These are phyloP conservation scores for Nymphalis urticae DNA, from an alignment of 2,888 invertebrate genomes.

Conservation along the genomic window DNA sequence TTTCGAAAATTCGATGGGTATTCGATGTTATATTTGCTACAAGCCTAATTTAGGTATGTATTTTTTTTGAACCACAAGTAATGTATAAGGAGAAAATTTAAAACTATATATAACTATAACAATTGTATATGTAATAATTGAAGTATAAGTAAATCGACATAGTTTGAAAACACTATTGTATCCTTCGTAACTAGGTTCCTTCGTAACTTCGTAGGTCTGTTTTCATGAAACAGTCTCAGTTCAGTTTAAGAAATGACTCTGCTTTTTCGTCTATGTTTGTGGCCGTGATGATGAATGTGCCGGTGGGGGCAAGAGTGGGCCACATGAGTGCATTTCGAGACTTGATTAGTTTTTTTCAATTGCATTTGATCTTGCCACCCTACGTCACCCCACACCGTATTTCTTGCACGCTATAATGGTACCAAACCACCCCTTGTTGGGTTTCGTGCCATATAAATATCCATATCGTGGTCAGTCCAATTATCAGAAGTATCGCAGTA, in stretches of 20 bases:
- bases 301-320: slow-evolving; percentile 42
- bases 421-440: slow-evolving; percentile 92
- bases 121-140: not conserved
- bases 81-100: not conserved
- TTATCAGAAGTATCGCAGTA: slow-evolving; percentile 95
- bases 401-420: slow-evolving; percentile 84
- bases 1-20: not conserved
- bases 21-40: not conserved
- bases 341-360: slow-evolving; percentile 46
- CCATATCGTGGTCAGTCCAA: slow-evolving; percentile 98
- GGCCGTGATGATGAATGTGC: slow-evolving; percentile 38
- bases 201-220: no score
- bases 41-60: not conserved
- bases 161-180: no score
- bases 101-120: not conserved
- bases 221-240: no score
- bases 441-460: slow-evolving; percentile 96
- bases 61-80: not conserved
- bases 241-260: slow-evolving; percentile 5
- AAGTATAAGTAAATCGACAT: no score
- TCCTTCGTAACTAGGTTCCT: no score
- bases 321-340: slow-evolving; percentile 56
- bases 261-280: slow-evolving; percentile 34
- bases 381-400: slow-evolving; percentile 51
- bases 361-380: slow-evolving; percentile 52